Base-by-base conservation (phyloP, 2,888 invertebrate species). In the Stenichneumon culpator region DNA sequence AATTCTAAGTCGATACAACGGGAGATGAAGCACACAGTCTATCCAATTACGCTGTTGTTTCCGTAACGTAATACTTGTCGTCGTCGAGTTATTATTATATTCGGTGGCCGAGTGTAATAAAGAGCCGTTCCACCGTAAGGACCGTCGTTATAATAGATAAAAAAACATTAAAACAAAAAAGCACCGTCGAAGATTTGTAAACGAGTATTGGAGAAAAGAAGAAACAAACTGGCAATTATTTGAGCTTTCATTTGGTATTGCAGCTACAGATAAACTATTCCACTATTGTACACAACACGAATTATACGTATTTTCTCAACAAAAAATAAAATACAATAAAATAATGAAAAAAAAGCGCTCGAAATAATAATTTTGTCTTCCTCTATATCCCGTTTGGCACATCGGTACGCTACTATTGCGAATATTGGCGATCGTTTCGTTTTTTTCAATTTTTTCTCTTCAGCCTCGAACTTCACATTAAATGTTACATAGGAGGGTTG, bases 251-350 rank as follows among this genome's bases (percentile, higher is more conserved):
- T 80, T 80, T 77, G 78, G 74, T 82, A 84, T 79, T 73, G 78
- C 84, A 72, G 82, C 82, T 81, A 73, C 82, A 82, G 84, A 69
- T 69, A 87, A 86, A 88, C 87, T 69, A 83, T 63, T 72, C 80
- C 50, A 79, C 50, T 80, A 86, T 87, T 86, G 81, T 82, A 86
- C 83, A 83, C 83, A 67, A 87, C 83, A 87, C 86, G 86, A 89
- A 92, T 90, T 91, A 90, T 90, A 91, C 89, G 92, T 92, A 92
- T 92, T 92, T 92, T 92, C 92, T 92, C 91, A 92, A 89, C 81
- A 88, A 88, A 91, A 89, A 89, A 86, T 83, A 88, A 50, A 68
- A 68, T 22, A 68, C 44, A 68, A 68, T 36, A 50, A 19, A 50
- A 50, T 25, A 39, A 68, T 19, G 11, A 22, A 73, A 32, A 52